phyloP scores from a whole-genome alignment of 2,113 vertebrate genomes.

The Pollimyrus isidori region DNA sequence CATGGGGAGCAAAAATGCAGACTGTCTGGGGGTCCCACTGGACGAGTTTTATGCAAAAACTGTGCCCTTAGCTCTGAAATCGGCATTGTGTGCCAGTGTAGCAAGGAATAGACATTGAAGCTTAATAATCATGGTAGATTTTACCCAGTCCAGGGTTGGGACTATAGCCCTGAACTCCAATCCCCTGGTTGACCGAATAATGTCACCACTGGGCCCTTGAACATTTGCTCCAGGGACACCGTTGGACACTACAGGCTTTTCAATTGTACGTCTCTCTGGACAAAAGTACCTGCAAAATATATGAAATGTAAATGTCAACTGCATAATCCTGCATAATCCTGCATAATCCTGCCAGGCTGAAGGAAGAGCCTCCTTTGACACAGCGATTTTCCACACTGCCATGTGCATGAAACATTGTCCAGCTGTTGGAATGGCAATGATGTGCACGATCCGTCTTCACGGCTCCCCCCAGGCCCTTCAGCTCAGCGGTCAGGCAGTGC shows the following conservation, averaged over 20 bases:
- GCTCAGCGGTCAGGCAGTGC: neutral
- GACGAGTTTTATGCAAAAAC: neutral
- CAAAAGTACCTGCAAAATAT: neutral
- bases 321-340: neutral
- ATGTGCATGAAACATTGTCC: neutral
- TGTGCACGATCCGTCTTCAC: neutral
- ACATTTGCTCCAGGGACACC: neutral
- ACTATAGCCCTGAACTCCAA: neutral
- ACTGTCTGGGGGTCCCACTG: neutral
- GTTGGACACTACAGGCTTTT: neutral
- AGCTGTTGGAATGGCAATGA: neutral
- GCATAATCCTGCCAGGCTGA: neutral
- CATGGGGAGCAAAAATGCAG: neutral
- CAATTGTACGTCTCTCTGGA: neutral
- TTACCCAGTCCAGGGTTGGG: neutral
- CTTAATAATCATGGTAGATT: neutral
- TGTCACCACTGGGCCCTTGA: neutral
- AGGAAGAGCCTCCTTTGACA: neutral
- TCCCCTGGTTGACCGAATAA: neutral
- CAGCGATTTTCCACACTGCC: neutral
- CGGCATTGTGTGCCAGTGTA: neutral
- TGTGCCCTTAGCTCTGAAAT: neutral
- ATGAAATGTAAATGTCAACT: neutral
- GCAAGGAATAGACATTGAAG: neutral
- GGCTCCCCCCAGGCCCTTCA: neutral